These are phyloP conservation scores for Rattus rattus DNA, from an alignment of 2,113 vertebrate species.

Conservation along the genomic window DNA sequence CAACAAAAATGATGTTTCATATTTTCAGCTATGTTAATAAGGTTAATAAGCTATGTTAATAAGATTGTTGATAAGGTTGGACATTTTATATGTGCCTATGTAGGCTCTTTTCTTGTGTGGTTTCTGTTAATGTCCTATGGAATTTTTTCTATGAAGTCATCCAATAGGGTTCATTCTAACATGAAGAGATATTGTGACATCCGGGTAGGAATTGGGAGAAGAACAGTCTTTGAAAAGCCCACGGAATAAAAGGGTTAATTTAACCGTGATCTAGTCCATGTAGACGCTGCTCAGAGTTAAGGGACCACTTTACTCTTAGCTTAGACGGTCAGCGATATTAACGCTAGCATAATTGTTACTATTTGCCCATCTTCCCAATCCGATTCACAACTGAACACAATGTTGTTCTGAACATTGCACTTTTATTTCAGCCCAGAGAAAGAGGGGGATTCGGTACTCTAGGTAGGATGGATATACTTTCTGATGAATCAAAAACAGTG, in stretches of 20 bases:
- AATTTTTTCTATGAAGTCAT: not conserved
- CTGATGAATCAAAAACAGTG: not conserved
- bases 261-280: not conserved
- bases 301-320: fast-evolving
- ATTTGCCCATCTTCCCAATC: not conserved
- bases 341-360: not conserved
- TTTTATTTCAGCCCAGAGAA: not conserved
- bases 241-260: not conserved
- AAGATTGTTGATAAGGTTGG: not conserved
- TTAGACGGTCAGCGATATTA: not conserved
- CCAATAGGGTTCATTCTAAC: not conserved
- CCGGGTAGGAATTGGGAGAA: not conserved
- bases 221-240: not conserved
- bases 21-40: not conserved
- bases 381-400: not conserved
- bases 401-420: not conserved
- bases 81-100: not conserved
- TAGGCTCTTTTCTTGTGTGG: not conserved
- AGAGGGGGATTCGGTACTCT: not conserved
- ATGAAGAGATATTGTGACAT: not conserved
- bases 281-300: not conserved
- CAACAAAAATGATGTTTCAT: not conserved
- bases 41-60: too few relatives aligned
- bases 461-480: not conserved
- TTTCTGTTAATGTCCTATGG: not conserved